A percentile compares a stretch with the other conserved stretches of the same genome.
Conservation (phyloP, 2,888 invertebrate species). For the Carpatolechia fugitivella region DNA sequence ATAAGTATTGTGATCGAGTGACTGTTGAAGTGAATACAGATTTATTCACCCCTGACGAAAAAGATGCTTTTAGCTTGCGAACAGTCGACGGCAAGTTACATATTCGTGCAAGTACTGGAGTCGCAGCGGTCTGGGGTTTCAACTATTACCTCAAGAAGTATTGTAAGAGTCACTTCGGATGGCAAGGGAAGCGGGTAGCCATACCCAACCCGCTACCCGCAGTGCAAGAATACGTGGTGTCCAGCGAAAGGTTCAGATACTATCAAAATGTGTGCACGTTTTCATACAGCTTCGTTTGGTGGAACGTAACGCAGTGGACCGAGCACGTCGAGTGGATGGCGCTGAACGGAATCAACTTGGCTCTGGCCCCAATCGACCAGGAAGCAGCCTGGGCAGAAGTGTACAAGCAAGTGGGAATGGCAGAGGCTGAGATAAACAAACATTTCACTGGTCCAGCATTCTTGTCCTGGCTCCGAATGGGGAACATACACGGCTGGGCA, state of each 20-base stretch:
- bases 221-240: conserved; percentile 79
- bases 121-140: conserved; percentile 91
- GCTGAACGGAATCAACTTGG: conserved; percentile 93
- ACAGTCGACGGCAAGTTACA: conserved; percentile 41
- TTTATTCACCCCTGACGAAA: conserved; percentile 53
- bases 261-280: conserved; percentile 97
- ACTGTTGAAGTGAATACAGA: conserved; percentile 47
- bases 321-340: conserved; percentile 98
- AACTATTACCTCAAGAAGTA: conserved; percentile 92
- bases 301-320: conserved; percentile 90
- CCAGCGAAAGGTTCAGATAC: conserved; percentile 90
- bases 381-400: conserved; percentile 93
- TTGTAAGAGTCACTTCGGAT: conserved; percentile 89
- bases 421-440: conserved; percentile 84
- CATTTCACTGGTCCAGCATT: conserved; percentile 96
- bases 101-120: conserved; percentile 83
- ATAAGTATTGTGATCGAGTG: conserved; percentile 37
- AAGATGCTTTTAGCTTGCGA: conserved; percentile 54
- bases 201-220: conserved; percentile 79
- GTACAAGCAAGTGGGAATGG: conserved; percentile 86
- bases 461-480: conserved; percentile 97
- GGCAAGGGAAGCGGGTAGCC: conserved; percentile 86
- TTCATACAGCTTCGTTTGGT: conserved; percentile 92
- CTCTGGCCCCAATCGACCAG: conserved; percentile 92
- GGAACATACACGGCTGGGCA: conserved; percentile 94